These are phyloP conservation scores for Axea sp. DNA, from an alignment of 2,888 invertebrate species.

Conservation along the genomic window DNA sequence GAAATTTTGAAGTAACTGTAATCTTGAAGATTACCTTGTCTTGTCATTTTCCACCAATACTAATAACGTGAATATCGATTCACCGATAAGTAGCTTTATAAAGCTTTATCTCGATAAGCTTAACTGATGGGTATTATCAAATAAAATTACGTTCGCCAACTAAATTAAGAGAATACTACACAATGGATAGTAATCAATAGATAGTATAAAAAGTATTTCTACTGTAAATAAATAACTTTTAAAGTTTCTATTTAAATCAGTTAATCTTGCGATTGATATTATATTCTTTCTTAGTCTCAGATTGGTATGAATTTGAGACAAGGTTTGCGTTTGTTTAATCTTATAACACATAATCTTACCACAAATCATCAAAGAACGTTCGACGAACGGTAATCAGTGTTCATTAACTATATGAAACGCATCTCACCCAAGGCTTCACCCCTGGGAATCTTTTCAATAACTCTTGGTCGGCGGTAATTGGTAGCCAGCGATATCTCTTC, in stretches of 20 bases:
- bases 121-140: conserved; percentile 28
- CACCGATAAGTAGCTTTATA: conserved; percentile 47
- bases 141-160: conserved; percentile 29
- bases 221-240: no score
- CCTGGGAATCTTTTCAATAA: conserved; percentile 78
- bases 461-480: conserved; percentile 76
- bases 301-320: conserved; percentile 32
- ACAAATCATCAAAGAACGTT: conserved; percentile 73
- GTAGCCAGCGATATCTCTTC: conserved; percentile 74
- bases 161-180: conserved; percentile 16
- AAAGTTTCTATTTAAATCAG: no score
- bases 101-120: conserved; percentile 50
- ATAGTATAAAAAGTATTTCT: no score
- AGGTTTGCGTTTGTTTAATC: conserved; percentile 28
- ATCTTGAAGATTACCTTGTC: conserved; percentile 54
- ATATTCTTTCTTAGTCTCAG: not conserved
- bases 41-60: conserved; percentile 45
- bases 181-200: no score
- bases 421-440: conserved; percentile 70
- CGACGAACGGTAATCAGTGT: conserved; percentile 77
- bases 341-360: conserved; percentile 59
- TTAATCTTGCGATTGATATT: no score
- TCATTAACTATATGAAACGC: conserved; percentile 74
- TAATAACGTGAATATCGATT: conserved; percentile 56
- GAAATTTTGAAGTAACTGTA: conserved; percentile 51